These are phyloP conservation scores for Diachrysia chrysitis DNA, from an alignment of 2,888 invertebrate genomes.

Conservation along the genomic window DNA sequence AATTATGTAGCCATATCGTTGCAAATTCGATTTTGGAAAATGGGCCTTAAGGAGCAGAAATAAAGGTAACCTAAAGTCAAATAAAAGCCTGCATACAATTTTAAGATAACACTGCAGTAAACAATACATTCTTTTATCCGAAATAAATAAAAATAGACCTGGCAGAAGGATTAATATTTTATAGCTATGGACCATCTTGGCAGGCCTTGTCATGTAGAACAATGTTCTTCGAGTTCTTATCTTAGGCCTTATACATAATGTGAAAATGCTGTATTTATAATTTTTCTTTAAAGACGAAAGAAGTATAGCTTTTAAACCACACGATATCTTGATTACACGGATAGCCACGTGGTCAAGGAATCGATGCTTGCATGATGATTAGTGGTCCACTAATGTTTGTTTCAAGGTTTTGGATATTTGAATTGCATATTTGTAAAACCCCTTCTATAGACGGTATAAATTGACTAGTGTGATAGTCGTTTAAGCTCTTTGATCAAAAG, in stretches of 20 bases:
- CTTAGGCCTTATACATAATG: constrained; percentile 15
- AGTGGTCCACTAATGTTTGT: no score
- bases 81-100: not conserved
- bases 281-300: not conserved
- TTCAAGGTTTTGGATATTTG: no score
- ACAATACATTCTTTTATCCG: constrained; percentile 30
- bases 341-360: no score
- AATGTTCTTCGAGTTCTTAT: constrained; percentile 8
- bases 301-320: not conserved
- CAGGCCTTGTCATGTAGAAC: constrained; percentile 10
- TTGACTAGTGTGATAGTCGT: no score
- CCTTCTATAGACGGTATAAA: no score
- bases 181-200: constrained; percentile 28
- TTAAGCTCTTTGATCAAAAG: no score
- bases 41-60: no score
- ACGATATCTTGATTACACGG: no score
- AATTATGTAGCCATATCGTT: no score
- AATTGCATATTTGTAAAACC: no score
- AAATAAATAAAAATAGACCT: constrained; percentile 35
- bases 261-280: not conserved
- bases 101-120: not conserved
- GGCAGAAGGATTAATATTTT: constrained; percentile 39
- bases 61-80: not conserved
- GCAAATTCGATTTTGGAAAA: no score
- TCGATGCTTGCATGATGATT: no score